Base-by-base conservation (phyloP, 2,888 invertebrate species). In the Brassicogethes aeneus region DNA sequence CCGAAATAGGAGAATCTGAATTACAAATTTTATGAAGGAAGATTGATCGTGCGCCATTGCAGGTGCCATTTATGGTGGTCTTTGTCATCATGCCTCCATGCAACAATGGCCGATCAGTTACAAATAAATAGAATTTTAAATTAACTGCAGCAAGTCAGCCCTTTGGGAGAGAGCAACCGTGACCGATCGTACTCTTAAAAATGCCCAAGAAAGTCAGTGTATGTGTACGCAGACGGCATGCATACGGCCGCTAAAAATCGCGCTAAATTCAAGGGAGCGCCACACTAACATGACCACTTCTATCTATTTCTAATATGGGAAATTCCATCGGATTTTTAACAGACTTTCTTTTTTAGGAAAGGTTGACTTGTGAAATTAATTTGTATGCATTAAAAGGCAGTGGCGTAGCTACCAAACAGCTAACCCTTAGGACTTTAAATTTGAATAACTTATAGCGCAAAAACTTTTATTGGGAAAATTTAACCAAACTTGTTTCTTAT, bases 121-220 rank as follows among this genome's bases (percentile, higher is more conserved):
- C 32, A 31, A 39, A 33, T 39, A 39, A 39, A 39, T 17, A 39
- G 32, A 38, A 32, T 38, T 38, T 38, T 37, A 37, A 38, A 38
- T 31, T 31, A 15, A 12, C 14, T 33, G 33, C 33, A 8, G 12
- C 33, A 33, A 8, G 33, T 33, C 33, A 33, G 14, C 5, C 14
- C n/a, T 8, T 33, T 33, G 34, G 5, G 15, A 34, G 5, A 34
- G 15, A 15, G 15, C 23, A 10, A 10, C 10, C 10, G 23, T 23
- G 15, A 15, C 12, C 23, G 23, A 10, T 23, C 10, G 23, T 23
- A 23, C 23, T 23, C 23, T 23, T 23, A 23, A 23, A n/a, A 23
- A 23, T 23, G 10, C 23, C 23, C 23, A 23, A 7, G 23, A 23
- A 23, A 23, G 23, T 23, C 23, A 23, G 23, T 7, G 10, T 7